These are phyloP conservation scores for Drosophila navojoa DNA, from an alignment of 1,140 invertebrate species.

Conservation along the genomic window DNA sequence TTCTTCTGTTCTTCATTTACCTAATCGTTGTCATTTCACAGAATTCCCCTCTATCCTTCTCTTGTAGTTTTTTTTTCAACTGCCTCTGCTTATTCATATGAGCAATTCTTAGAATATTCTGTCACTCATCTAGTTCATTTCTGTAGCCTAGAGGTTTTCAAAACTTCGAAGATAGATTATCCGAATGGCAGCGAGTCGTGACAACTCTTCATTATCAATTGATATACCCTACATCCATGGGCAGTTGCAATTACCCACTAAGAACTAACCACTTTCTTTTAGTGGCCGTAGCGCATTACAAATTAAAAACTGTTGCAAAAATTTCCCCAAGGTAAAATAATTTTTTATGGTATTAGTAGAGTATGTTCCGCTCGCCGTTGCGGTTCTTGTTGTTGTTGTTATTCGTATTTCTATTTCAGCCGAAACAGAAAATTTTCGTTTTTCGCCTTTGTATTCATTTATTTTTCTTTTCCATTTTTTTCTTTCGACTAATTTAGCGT, in stretches of 20 bases:
- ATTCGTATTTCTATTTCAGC: constrained; percentile 29
- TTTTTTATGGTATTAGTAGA: constrained; percentile 55
- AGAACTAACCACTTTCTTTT: constrained; percentile 71
- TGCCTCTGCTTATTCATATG: too few species aligned
- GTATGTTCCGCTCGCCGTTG: background rate
- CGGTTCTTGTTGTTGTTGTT: constrained; percentile 5
- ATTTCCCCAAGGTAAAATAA: constrained; percentile 80
- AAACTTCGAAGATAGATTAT: too few species aligned
- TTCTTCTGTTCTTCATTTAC: too few species aligned
- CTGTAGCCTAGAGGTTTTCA: too few species aligned
- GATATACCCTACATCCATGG: constrained; percentile 13
- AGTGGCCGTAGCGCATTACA: constrained; percentile 67
- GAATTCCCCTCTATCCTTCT: too few species aligned
- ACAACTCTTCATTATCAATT: background rate
- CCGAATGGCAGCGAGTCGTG: background rate
- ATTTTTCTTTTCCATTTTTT: constrained; percentile 5
- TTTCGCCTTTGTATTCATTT: constrained; percentile 21
- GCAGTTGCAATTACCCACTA: constrained; percentile 32
- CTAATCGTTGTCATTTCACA: too few species aligned
- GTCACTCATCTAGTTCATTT: too few species aligned
- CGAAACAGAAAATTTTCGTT: constrained; percentile 42
- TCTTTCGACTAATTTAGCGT: constrained; percentile 70
- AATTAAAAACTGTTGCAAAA: constrained; percentile 81
- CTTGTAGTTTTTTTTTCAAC: too few species aligned
- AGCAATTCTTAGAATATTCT: too few species aligned